Conservation (phyloP, 1,140 invertebrate species). For the Armadillidium nasatum region DNA sequence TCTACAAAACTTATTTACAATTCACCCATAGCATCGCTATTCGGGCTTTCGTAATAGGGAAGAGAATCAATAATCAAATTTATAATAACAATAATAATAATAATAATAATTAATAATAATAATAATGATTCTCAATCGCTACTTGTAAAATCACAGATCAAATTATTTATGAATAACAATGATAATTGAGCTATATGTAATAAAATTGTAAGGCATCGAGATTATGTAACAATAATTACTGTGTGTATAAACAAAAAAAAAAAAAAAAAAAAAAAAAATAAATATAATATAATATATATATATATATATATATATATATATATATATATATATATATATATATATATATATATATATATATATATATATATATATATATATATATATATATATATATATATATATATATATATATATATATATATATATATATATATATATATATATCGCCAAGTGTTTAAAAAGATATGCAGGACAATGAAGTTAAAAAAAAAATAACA, state of each 20-base stretch:
- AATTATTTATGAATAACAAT: background rate
- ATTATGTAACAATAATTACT: background rate
- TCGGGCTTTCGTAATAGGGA: background rate
- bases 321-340: background rate
- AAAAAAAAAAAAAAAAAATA: background rate
- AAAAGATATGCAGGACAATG: no score
- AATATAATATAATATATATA: no score
- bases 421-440: background rate
- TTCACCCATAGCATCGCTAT: background rate
- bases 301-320: no score
- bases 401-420: background rate
- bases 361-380: background rate
- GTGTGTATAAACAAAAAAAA: background rate
- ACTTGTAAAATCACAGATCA: slow-evolving; percentile 1
- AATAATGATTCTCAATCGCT: background rate
- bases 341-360: slow-evolving; percentile 3
- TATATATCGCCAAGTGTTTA: background rate
- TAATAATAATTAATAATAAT: no score
- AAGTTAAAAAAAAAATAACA: no score
- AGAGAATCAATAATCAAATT: no score
- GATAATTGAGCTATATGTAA: background rate
- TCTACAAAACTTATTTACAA: background rate
- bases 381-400: background rate
- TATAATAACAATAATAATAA: no score
- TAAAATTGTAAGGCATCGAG: background rate